Base-by-base conservation (phyloP, 2,113 vertebrate species). In the Mesembrinibis cayennensis region DNA sequence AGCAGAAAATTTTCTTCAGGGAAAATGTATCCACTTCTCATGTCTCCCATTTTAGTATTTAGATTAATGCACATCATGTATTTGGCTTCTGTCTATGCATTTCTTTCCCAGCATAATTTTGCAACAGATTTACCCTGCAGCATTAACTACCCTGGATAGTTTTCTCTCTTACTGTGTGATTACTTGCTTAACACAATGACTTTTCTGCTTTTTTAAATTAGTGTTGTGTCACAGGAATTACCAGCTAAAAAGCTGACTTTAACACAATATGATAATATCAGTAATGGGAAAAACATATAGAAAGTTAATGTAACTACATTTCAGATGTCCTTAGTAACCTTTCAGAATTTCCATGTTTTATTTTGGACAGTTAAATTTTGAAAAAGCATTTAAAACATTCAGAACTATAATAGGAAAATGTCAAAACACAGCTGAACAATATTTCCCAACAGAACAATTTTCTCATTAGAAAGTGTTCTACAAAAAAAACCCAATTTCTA, bases 111-210 rank as follows among this genome's bases (percentile, higher is more conserved):
- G 81, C 16, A 92, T 81, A 89, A 89, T 92, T 95, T 89, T 95
- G 59, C 76, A 97, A 87, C 78, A 95, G 89, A 83, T 95, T 96
- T 92, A 50, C 95, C 96, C 94, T 93, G 61, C 59, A 96, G 95
- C 96, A 95, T 94, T 87, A 95, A 66, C 92, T 82, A 90, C 62
- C 82, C 83, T 63, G 95, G 62, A 72, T 96, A 94, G 56, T 92
- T 88, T 95, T 96, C 89, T 95, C 80, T 71, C 88, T 79, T 66
- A 89, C 70, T 94, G 55, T 71, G 30, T 94, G 91, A 93, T 95
- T 96, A 93, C 63, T 95, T 93, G 26, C 76, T 96, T 96, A 49
- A 71, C 83, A 58, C 92, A 96, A 96, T 92, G 47, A 95, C 85
- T 96, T 74, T 63, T 73, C 50, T 94, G 44, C 14, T 83, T 76